Evolutionary conservation across 2,113 vertebrate species (phyloP), one percentile per base, ranked within the genome.

Genomic region (Zootoca vivipara): DNA sequence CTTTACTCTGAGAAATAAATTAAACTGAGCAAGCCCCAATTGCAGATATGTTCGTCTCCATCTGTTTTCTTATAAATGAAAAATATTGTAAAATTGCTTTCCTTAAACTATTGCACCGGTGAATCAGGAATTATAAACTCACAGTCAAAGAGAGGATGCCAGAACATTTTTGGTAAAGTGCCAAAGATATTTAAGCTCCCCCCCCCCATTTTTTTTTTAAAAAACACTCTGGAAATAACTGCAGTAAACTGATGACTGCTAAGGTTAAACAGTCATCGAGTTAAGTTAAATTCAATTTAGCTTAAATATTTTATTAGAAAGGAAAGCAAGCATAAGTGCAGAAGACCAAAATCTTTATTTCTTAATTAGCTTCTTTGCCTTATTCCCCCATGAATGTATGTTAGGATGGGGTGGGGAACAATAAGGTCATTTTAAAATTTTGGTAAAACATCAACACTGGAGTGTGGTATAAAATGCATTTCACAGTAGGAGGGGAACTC

Each of bases 221-320:
- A 97, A 96, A 95, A 90, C 93, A 89, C 94, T 91, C 88, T 92
- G 87, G 93, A 96, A 96, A 89, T 89, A 90, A 92, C 91, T 95
- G 58, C 93, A 94, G 91, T 95, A 95, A 96, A 93, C 93, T 91
- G 91, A 95, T 93, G 89, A 93, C 89, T 93, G 67, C 89, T 95
- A 93, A 96, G 92, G 89, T 93, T 95, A 94, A 95, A 94, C 93
- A 95, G 94, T 92, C 85, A 90, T 95, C 90, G 92, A 89, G 87
- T 96, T 94, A 95, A 95, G 88, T 96, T 96, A 92, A 95, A 96
- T 93, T 95, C 91, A 95, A 92, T 95, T 94, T 96, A 92, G 94
- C 87, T 94, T 94, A 93, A 96, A 95, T 97, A 95, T 96, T 88
- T 97, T 96, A 93, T 93, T 95, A 94, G 93, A 90, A 96, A 88